A percentile compares a stretch with the other conserved stretches of the same genome.
phyloP scores from a whole-genome alignment of 2,888 invertebrate species.

The Synanthedon tipuliformis region DNA sequence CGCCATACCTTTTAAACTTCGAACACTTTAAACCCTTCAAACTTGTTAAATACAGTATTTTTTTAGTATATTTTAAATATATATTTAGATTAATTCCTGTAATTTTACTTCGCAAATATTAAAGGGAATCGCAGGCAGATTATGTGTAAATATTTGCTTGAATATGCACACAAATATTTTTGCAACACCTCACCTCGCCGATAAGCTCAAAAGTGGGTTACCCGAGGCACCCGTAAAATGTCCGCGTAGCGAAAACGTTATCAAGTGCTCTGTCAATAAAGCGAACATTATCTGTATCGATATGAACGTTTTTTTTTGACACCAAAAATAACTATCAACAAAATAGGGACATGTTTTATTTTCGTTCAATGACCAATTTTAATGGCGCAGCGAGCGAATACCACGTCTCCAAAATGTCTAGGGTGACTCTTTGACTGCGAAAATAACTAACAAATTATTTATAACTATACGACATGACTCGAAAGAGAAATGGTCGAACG shows the following conservation, averaged over 20 bases:
- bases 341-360: conserved; percentile 54
- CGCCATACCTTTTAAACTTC: too few species aligned
- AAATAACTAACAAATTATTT: conserved; percentile 29
- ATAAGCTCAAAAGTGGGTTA: conserved; percentile 59
- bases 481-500: conserved; percentile 42
- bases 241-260: conserved; percentile 55
- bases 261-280: conserved; percentile 55
- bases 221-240: conserved; percentile 39
- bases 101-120: neutral
- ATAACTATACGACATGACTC: conserved; percentile 26
- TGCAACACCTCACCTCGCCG: conserved; percentile 29
- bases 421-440: conserved; percentile 15
- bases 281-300: conserved; percentile 48
- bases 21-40: too few species aligned
- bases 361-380: conserved; percentile 27
- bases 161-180: conserved; percentile 29
- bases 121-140: neutral
- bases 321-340: conserved; percentile 30
- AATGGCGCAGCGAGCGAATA: conserved; percentile 18
- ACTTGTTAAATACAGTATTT: too few species aligned
- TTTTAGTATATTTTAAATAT: too few species aligned
- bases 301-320: conserved; percentile 27
- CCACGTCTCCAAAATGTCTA: conserved; percentile 35
- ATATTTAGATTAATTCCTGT: too few species aligned
- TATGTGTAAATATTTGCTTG: neutral